Base-by-base conservation (phyloP, 2,797 vertebrate genomes). In the Hylomyscus alleni region DNA sequence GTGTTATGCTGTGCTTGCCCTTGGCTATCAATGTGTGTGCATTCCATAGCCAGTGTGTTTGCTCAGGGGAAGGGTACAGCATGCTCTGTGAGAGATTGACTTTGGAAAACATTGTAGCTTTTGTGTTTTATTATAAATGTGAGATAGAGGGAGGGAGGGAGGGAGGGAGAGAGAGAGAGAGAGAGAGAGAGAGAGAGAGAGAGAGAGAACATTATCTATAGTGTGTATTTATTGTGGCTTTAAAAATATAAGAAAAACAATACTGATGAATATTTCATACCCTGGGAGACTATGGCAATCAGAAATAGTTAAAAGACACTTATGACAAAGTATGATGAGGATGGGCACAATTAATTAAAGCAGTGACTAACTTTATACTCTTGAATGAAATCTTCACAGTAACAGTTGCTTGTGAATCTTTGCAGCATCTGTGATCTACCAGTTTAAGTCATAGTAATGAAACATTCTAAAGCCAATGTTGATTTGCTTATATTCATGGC, bases 231-330 rank as follows among this genome's bases (percentile, higher is more conserved):
- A 93, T n/a, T 62, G 9, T 67, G 44, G 47, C 92, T 47, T 47
- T 60, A 17, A n/a, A 72, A 81, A 81, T 90, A 4, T 54, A 88
- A 85, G 54, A 62, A 56, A 89, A 6, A 56, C 26, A 88, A 97
- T 90, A 60, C 26, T 78, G 78, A 19, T 75, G 60, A 76, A 50
- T 76, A 90, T 54, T 95, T 95, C 75, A 88, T 40, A 90, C 31
- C 11, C 10, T 91, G 78, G 58, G 73, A 31, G 34, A 92, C 58
- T 75, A 6, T 60, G 34, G 3, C 22, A 34, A 92, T 89, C 13
- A 44, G 50, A 37, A 86, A 67, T 84, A 89, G 15, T 93, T 52
- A 88, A 56, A 95, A 80, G 4, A 84, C 47, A 76, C 26, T 82
- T 95, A 54, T 13, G 50, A 91, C 4, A 73, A 82, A 84, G 83